phyloP scores from a whole-genome alignment of 2,113 vertebrate genomes.

The Mohoua ochrocephala region DNA sequence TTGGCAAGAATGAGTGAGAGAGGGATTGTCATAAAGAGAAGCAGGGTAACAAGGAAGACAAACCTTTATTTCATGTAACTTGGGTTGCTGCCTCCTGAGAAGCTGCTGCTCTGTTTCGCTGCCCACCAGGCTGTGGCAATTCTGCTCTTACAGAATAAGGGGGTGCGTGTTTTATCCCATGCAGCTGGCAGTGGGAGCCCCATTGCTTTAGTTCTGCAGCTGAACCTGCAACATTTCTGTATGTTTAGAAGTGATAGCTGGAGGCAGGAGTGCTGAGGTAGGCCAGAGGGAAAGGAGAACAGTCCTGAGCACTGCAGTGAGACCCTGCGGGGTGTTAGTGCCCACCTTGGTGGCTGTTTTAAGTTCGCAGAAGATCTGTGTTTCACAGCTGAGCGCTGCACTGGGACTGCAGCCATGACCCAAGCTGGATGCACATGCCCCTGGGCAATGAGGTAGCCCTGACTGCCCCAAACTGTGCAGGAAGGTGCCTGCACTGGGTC shows the following conservation, averaged over 20 bases:
- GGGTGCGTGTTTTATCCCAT: neutral
- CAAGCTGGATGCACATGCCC: accelerated
- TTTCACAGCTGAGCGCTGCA: neutral
- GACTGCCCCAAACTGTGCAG: neutral
- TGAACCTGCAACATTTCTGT: neutral
- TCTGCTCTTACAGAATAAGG: neutral
- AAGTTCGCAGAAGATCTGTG: neutral
- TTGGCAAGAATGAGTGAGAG: neutral
- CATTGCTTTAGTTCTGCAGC: neutral
- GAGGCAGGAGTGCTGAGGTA: neutral
- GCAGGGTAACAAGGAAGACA: neutral
- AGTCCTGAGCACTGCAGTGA: neutral
- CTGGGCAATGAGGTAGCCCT: neutral
- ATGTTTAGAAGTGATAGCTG: neutral
- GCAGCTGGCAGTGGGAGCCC: neutral
- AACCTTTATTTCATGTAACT: neutral
- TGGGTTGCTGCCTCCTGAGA: neutral
- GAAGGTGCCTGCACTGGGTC: neutral
- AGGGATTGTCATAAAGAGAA: neutral
- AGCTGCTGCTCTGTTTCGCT: neutral
- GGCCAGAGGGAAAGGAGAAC: neutral
- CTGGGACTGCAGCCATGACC: neutral
- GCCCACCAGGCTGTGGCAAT: neutral
- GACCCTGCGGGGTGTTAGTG: neutral
- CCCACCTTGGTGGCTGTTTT: neutral